Percentiles rank a stretch among this genome's conserved stretches.
Evolutionary conservation across 2,888 invertebrate species (phyloP).

Genomic region (Capitulum mitella): DNA sequence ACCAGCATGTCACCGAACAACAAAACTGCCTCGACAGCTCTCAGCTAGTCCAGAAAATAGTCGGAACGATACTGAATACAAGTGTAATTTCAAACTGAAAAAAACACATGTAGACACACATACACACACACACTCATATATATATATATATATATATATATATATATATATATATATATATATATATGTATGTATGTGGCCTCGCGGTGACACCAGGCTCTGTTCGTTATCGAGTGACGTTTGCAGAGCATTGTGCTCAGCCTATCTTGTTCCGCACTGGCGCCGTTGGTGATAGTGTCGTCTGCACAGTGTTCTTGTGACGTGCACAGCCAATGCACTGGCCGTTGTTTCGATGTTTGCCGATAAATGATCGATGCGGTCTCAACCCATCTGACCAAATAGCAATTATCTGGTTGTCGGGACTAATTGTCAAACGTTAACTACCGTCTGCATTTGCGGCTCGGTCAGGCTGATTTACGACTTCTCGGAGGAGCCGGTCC

Average conservation of each 20-base stretch:
- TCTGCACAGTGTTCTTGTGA: not conserved
- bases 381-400: slow-evolving; percentile 13
- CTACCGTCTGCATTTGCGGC: slow-evolving; percentile 3
- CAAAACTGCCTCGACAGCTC: no score
- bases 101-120: no score
- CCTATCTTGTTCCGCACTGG: not conserved
- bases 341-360: not conserved
- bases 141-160: no score
- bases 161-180: no score
- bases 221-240: not conserved
- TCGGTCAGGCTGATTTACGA: not conserved
- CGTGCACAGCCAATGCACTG: not conserved
- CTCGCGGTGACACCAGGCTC: not conserved
- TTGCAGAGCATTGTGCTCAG: not conserved
- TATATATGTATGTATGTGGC: no score
- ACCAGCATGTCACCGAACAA: no score
- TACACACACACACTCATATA: no score
- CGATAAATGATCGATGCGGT: slow-evolving; percentile 3
- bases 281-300: not conserved
- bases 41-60: no score
- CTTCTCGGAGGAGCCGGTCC: not conserved
- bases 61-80: no score
- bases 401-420: slow-evolving; percentile 16
- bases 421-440: slow-evolving; percentile 22
- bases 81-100: no score